Evolutionary conservation across 2,888 invertebrate species (phyloP), one percentile per base, ranked within the genome.

Genomic region (Trichacis sp.): DNA sequence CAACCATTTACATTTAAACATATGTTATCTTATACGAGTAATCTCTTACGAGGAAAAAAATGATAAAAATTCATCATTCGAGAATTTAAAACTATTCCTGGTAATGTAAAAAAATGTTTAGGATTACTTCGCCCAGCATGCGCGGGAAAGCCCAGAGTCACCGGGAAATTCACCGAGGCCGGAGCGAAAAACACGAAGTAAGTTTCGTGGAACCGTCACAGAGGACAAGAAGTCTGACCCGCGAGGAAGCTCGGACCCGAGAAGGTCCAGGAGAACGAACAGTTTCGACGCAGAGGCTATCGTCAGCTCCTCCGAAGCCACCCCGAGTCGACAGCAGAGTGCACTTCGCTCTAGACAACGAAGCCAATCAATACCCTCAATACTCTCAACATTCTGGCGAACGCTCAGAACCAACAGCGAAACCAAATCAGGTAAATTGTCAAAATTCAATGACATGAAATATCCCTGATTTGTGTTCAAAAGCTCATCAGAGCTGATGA

Each of bases 151-250:
- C 82, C 6, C 84, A 81, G 45, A 84, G 81, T 53, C 78, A 81
- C 1, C 72, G 77, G 46, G 82, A 84, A 53, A 84, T 83, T 57
- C 74, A 72, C 46, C 72, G 82, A 53, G 81, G 80, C 14, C 76
- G 80, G 19, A 71, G 73, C 19, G 80, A 79, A 43, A 83, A 76
- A 65, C 77, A 81, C 12, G 82, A 83, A 43, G 76, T 80, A 1
- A 78, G 69, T 66, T 75, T 79, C 38, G 59, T 64, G 12, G 77
- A 77, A 63, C 76, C 82, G 2, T 55, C 76, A 0, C 80, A 78
- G 20, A 76, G 84, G 50, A 83, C 84, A 14, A 75, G 84, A 65
- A 84, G 84, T 50, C 72, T 84, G 33, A 84, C 83, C 5, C 77
- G 83, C 4, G 84, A 82, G 54, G 83, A 81, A 59, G 73, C 73